Evolutionary conservation across 2,113 vertebrate species (phyloP).

Genomic region (Pollachius pollachius): DNA sequence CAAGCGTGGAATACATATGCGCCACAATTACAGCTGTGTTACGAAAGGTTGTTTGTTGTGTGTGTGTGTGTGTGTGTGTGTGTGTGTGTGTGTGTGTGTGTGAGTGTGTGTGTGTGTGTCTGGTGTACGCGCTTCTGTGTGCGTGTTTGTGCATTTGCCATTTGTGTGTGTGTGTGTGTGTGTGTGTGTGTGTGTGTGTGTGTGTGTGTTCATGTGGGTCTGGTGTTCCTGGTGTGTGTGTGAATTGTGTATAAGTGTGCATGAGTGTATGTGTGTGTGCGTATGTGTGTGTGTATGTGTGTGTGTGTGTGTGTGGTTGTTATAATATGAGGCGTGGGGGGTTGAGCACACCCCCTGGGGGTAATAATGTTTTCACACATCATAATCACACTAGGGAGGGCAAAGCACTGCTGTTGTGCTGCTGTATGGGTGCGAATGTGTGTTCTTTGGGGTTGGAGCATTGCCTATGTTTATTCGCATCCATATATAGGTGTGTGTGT

Average conservation of each 20-base stretch:
- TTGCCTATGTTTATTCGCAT: too few species aligned
- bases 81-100: not conserved
- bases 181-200: too few species aligned
- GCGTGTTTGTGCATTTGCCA: not conserved
- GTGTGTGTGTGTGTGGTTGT: too few species aligned
- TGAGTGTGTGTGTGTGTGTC: not conserved
- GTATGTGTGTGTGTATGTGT: too few species aligned
- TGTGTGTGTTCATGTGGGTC: not conserved
- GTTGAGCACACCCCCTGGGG: constrained; percentile 1
- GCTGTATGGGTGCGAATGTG: too few species aligned
- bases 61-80: not conserved
- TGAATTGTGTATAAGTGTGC: too few species aligned
- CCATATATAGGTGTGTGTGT: too few species aligned
- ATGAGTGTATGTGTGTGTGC: too few species aligned
- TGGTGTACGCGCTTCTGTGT: not conserved
- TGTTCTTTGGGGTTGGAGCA: too few species aligned
- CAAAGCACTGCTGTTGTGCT: not conserved
- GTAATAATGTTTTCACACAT: constrained; percentile 1
- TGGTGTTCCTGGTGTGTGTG: too few species aligned
- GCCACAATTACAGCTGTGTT: not conserved
- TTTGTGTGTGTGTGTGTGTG: too few species aligned
- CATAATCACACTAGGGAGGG: not conserved
- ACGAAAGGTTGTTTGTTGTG: not conserved
- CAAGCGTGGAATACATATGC: constrained; percentile 19
- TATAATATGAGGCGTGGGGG: not conserved